These are phyloP conservation scores for Tangara arthus DNA, from an alignment of 2,797 vertebrate species.

Conservation along the genomic window DNA sequence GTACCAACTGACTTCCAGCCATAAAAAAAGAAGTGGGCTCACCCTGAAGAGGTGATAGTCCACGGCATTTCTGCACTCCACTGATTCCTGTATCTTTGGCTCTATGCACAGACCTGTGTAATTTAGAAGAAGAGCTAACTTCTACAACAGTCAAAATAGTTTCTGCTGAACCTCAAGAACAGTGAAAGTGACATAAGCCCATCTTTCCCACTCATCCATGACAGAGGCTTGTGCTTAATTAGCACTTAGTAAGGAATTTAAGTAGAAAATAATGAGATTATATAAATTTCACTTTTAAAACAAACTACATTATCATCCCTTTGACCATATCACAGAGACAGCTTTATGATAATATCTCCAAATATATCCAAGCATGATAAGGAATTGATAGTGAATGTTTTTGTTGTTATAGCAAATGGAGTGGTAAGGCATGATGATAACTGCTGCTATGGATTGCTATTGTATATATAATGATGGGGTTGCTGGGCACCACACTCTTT, in stretches of 20 bases:
- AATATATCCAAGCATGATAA: conserved; percentile 12
- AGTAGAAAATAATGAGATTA: background rate
- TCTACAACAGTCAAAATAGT: background rate
- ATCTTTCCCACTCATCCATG: background rate
- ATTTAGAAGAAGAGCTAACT: background rate
- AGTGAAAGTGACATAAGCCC: background rate
- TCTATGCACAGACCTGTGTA: background rate
- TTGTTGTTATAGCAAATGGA: conserved; percentile 27
- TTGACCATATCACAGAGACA: background rate
- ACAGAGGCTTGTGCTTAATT: background rate
- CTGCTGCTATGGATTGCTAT: background rate
- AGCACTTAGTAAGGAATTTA: conserved; percentile 7
- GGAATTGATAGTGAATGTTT: conserved; percentile 23
- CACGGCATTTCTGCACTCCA: background rate
- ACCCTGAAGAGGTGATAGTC: background rate
- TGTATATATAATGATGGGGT: background rate
- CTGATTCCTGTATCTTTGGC: background rate
- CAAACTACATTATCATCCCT: background rate
- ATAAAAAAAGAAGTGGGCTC: background rate
- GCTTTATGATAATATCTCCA: conserved; percentile 22
- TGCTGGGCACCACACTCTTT: background rate
- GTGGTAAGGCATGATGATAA: background rate
- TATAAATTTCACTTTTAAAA: conserved; percentile 32
- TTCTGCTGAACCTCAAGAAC: background rate
- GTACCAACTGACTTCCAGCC: background rate